These are phyloP conservation scores for Lucinisca nassula DNA, from an alignment of 2,888 invertebrate species.

Conservation along the genomic window DNA sequence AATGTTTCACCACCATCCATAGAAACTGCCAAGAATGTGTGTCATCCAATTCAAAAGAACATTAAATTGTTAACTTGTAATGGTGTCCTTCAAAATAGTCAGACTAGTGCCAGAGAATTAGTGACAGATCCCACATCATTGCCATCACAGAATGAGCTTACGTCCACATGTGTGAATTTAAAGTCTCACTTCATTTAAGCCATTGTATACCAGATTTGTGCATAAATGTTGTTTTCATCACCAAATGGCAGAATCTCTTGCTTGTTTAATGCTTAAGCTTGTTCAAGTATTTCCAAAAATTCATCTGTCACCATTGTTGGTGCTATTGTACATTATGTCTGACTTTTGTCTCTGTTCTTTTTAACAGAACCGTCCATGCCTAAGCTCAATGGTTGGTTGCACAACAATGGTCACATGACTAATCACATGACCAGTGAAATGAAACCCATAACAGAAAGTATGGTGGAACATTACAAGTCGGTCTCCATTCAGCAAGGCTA, in stretches of 20 bases:
- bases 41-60: too few relatives aligned
- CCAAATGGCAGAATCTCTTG: too few relatives aligned
- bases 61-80: too few relatives aligned
- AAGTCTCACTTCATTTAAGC: conserved; percentile 68
- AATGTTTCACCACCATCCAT: not conserved
- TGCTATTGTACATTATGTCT: too few relatives aligned
- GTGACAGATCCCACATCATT: conserved; percentile 17
- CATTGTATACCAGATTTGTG: too few relatives aligned
- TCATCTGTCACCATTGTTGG: too few relatives aligned
- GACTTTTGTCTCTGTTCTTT: conserved; percentile 1
- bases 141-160: conserved; percentile 45
- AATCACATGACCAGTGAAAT: conserved; percentile 41
- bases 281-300: too few relatives aligned
- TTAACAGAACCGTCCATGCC: conserved; percentile 50
- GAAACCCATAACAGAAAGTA: conserved; percentile 64
- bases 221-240: too few relatives aligned
- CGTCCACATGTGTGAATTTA: conserved; percentile 65
- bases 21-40: not conserved
- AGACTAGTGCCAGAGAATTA: too few relatives aligned
- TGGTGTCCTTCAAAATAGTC: too few relatives aligned
- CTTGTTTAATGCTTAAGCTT: too few relatives aligned
- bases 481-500: conserved; percentile 77
- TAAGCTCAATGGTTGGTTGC: conserved; percentile 63
- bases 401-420: conserved; percentile 67
- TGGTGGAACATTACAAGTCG: conserved; percentile 73